Evolutionary conservation across 1,140 invertebrate species (phyloP).

Genomic region (Drosophila micromelanica): DNA sequence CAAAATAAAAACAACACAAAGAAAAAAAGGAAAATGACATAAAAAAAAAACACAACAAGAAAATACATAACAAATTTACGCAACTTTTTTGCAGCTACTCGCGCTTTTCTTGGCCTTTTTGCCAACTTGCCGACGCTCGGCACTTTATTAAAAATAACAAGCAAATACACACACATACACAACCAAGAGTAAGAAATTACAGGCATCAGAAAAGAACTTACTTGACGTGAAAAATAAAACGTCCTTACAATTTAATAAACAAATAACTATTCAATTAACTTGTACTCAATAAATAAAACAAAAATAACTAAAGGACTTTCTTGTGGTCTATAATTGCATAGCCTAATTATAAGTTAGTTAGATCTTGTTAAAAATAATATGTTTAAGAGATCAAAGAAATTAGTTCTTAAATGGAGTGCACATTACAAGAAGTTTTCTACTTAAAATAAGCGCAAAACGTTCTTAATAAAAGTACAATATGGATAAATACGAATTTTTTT

Average conservation of each 20-base stretch:
- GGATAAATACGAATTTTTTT: too few relatives aligned
- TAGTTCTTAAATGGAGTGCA: too few relatives aligned
- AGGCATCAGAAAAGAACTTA: not conserved
- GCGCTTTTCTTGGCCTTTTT: conserved; percentile 50
- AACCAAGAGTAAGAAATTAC: not conserved
- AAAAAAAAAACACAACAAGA: conserved; percentile 37
- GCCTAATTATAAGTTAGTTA: too few relatives aligned
- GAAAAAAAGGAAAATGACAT: conserved; percentile 33
- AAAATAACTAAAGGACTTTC: not conserved
- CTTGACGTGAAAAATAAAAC: conserved; percentile 1
- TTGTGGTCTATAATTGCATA: too few relatives aligned
- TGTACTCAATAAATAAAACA: not conserved
- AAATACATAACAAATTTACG: conserved; percentile 81
- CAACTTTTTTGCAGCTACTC: conserved; percentile 62
- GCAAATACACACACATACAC: conserved; percentile 16
- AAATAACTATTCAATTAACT: not conserved
- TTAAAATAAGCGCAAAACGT: too few relatives aligned
- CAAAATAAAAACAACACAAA: conserved; percentile 36
- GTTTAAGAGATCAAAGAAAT: too few relatives aligned
- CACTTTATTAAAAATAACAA: conserved; percentile 73
- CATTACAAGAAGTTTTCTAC: too few relatives aligned
- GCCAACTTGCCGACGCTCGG: conserved; percentile 14
- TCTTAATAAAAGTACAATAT: too few relatives aligned
- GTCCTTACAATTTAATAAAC: not conserved
- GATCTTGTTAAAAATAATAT: too few relatives aligned